Percentiles rank a stretch among this genome's conserved stretches.
These are phyloP conservation scores for Noctua fimbriata DNA, from an alignment of 2,888 invertebrate genomes.

Conservation along the genomic window DNA sequence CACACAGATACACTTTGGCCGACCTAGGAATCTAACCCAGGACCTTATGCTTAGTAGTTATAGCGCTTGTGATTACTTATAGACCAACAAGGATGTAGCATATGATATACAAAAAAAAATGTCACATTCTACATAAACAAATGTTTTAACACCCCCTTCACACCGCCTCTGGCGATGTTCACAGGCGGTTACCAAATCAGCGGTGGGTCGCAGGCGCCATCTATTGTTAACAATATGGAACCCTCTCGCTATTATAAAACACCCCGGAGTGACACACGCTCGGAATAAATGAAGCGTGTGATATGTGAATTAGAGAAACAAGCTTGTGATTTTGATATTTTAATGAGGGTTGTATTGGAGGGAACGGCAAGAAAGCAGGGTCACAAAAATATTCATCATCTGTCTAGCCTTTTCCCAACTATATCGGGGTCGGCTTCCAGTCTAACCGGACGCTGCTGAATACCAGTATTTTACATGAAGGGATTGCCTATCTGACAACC, in stretches of 20 bases:
- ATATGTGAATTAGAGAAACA: slow-evolving; percentile 27
- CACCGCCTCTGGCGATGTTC: slow-evolving; percentile 41
- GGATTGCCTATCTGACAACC: neutral
- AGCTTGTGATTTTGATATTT: slow-evolving; percentile 28
- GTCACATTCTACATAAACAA: slow-evolving; percentile 4
- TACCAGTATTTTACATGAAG: neutral
- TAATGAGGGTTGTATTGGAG: slow-evolving; percentile 11
- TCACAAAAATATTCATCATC: neutral
- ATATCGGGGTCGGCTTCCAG: neutral
- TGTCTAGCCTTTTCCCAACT: neutral
- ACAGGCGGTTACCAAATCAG: slow-evolving; percentile 31
- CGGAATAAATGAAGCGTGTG: slow-evolving; percentile 45
- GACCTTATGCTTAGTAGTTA: neutral
- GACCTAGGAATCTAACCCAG: neutral
- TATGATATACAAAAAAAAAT: neutral
- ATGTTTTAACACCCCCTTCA: neutral
- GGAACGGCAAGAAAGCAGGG: neutral
- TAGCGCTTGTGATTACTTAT: neutral
- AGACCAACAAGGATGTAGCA: neutral
- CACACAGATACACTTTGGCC: neutral
- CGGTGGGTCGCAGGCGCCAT: slow-evolving; percentile 32
- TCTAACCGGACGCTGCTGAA: neutral
- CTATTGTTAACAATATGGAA: slow-evolving; percentile 29
- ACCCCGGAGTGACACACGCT: slow-evolving; percentile 25
- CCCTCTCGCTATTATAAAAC: slow-evolving; percentile 22